A percentile compares a stretch with the other conserved stretches of the same genome.
Conservation (phyloP, 2,888 invertebrate genomes). For the Cephus spinipes region DNA sequence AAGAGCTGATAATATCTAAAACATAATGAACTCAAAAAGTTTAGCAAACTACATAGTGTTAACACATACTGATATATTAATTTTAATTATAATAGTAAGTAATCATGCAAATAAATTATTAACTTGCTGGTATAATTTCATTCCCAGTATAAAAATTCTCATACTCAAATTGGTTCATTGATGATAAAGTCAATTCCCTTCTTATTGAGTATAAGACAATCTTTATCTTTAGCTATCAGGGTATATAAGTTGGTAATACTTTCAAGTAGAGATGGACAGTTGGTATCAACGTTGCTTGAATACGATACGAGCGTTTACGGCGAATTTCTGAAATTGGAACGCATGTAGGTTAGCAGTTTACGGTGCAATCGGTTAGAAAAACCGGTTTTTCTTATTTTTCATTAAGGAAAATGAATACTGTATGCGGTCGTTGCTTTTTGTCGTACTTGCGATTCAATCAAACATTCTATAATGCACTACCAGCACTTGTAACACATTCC, state of each 20-base stretch:
- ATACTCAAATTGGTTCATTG: too few species aligned
- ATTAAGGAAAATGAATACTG: constrained; percentile 11
- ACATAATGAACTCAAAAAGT: constrained; percentile 5
- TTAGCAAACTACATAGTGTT: constrained; percentile 7
- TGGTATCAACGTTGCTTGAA: too few species aligned
- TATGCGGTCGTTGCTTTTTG: constrained; percentile 14
- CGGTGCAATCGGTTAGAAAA: constrained; percentile 1
- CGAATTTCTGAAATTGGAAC: too few species aligned
- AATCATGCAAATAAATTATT: neutral
- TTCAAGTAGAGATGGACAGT: too few species aligned
- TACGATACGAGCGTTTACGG: too few species aligned
- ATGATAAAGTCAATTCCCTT: too few species aligned
- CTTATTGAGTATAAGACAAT: too few species aligned
- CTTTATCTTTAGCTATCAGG: too few species aligned
- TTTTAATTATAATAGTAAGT: neutral
- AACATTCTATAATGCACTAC: constrained; percentile 11
- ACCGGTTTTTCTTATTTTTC: neutral
- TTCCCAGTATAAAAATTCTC: too few species aligned
- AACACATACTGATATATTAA: constrained; percentile 22
- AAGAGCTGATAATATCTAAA: neutral
- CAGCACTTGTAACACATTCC: neutral
- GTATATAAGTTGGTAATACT: too few species aligned
- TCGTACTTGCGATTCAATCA: constrained; percentile 18
- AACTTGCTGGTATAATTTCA: too few species aligned
- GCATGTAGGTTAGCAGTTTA: too few species aligned